phyloP scores from a whole-genome alignment of 2,113 vertebrate species.

The Oncorhynchus tshawytscha region DNA sequence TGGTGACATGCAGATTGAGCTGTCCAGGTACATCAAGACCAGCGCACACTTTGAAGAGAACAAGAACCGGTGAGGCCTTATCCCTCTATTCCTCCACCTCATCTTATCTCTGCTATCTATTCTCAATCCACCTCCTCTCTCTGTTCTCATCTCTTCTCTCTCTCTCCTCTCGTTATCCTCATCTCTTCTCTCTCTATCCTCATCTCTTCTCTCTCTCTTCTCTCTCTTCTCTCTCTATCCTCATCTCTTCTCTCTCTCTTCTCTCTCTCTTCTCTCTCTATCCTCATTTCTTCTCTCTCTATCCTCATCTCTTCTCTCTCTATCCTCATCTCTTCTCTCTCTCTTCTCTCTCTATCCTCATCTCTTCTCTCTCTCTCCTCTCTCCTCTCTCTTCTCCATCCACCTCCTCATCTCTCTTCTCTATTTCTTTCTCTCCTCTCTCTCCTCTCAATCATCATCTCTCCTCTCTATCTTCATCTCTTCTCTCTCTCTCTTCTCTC shows the following conservation, averaged over 20 bases:
- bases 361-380: no score
- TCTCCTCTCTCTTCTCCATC: background rate
- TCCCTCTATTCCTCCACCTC: background rate
- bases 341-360: background rate
- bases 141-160: no score
- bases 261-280: background rate
- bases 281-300: fast-evolving
- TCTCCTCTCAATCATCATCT: no score
- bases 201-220: background rate
- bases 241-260: fast-evolving
- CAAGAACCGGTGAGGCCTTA: conserved; percentile 86
- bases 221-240: no score
- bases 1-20: conserved; percentile 98
- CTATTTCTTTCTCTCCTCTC: fast-evolving
- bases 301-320: fast-evolving
- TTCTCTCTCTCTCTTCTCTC: no score
- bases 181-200: background rate
- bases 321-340: fast-evolving
- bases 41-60: conserved; percentile 98
- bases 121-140: no score
- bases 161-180: background rate
- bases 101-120: no score
- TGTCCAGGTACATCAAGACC: conserved; percentile 97
- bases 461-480: background rate
- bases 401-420: no score